Conservation (phyloP, 2,888 invertebrate species). For the Fabriciana adippe region DNA sequence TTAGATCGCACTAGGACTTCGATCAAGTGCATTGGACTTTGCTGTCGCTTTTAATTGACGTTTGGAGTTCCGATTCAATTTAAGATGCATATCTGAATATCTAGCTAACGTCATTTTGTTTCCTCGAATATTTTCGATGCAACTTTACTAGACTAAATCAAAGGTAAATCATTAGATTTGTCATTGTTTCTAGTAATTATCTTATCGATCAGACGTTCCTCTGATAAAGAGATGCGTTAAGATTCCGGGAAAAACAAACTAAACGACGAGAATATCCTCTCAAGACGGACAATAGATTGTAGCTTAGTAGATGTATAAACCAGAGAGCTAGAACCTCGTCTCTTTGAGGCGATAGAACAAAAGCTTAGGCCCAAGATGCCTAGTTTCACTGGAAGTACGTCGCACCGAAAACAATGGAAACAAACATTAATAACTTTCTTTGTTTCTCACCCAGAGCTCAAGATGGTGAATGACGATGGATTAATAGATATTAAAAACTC, state of each 20-base stretch:
- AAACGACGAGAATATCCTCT: constrained; percentile 52
- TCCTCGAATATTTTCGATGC: background rate
- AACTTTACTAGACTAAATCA: background rate
- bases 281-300: constrained; percentile 66
- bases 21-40: too few relatives aligned
- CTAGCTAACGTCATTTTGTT: too few relatives aligned
- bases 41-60: too few relatives aligned
- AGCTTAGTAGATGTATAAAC: constrained; percentile 63
- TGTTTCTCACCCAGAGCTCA: constrained; percentile 56
- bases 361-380: constrained; percentile 43
- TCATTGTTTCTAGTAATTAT: constrained; percentile 33
- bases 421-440: constrained; percentile 80
- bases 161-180: constrained; percentile 11
- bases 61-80: too few relatives aligned
- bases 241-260: constrained; percentile 47
- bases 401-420: constrained; percentile 70
- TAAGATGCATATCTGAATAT: too few relatives aligned
- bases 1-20: too few relatives aligned
- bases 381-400: constrained; percentile 53
- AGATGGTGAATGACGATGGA: constrained; percentile 44
- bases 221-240: constrained; percentile 43
- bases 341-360: constrained; percentile 42
- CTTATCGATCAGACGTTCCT: constrained; percentile 43
- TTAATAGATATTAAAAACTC: constrained; percentile 48
- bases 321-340: constrained; percentile 50